These are phyloP conservation scores for Protobothrops mucrosquamatus DNA, from an alignment of 2,113 vertebrate species.

Conservation along the genomic window DNA sequence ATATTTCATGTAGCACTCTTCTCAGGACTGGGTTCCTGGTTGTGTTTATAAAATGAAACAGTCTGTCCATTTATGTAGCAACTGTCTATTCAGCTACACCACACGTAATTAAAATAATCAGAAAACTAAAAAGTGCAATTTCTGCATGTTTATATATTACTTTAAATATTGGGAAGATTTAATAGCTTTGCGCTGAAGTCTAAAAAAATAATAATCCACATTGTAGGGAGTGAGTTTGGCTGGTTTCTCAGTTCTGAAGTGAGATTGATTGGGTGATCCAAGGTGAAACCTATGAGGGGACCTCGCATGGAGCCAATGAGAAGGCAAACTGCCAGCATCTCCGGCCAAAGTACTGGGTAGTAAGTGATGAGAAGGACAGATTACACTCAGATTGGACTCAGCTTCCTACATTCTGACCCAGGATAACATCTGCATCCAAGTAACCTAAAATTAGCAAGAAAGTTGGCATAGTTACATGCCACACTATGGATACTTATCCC, in stretches of 20 bases:
- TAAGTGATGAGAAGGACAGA: neutral
- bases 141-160: neutral
- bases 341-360: neutral
- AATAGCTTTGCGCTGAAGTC: neutral
- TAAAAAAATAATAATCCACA: neutral
- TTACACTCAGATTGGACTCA: neutral
- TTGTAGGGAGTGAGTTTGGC: neutral
- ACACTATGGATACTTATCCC: neutral
- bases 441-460: neutral
- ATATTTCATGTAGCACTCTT: neutral
- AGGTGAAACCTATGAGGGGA: neutral
- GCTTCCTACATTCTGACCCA: neutral
- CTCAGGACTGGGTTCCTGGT: neutral
- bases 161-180: neutral
- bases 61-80: neutral
- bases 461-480: neutral
- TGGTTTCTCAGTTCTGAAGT: neutral
- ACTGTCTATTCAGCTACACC: neutral
- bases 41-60: neutral
- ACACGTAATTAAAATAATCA: neutral
- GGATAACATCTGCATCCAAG: neutral
- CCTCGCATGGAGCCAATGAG: neutral
- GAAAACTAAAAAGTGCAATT: neutral
- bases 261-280: neutral
- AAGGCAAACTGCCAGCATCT: neutral